Base-by-base conservation (phyloP, 2,113 vertebrate species). In the Mobula birostris region DNA sequence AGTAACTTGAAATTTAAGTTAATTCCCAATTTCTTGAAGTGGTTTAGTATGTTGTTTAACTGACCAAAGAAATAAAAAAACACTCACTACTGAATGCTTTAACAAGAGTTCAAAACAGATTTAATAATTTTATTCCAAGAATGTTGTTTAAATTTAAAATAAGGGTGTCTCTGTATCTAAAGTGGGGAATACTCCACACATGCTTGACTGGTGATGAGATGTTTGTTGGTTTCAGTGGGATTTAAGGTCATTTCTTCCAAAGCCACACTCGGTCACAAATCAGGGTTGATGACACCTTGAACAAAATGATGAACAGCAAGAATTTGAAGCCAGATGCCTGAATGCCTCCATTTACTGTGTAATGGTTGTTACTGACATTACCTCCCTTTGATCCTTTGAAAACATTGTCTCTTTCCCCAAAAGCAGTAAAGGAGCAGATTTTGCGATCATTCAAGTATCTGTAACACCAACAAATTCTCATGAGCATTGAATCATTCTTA, bases 371-470 rank as follows among this genome's bases (percentile, higher is more conserved):
- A n/a, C 24, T 63, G 56, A 27, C 58, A 63, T 87, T 11, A 87
- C 83, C 82, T 63, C 61, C 61, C 27, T 63, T 87, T 87, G 29
- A 87, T 27, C 83, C 61, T 87, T 87, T 63, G 83, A 87, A n/a
- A 29, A 27, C 27, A 63, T 87, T 3, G 12, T 56, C 83, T 61
- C 21, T 58, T n/a, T 87, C 61, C 83, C 27, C 27, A 29, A 29
- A 63, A 63, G 61, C 61, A 29, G 56, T 27, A 24, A 74, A 63
- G 61, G 0, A 63, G 77, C 2, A 15, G 2, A 1, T n/a, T 58
- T n/a, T 87, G 5, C 5, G 58, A 87, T 61, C 58, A n/a, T 87
- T 87, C 56, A 63, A 87, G 21, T 58, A 17, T 48, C 36, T 82
- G 15, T 82, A 82, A 82, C 19, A 58, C 27, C 58, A 87, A 61